Evolutionary conservation across 2,113 vertebrate species (phyloP).

Genomic region (Dromaius novaehollandiae): DNA sequence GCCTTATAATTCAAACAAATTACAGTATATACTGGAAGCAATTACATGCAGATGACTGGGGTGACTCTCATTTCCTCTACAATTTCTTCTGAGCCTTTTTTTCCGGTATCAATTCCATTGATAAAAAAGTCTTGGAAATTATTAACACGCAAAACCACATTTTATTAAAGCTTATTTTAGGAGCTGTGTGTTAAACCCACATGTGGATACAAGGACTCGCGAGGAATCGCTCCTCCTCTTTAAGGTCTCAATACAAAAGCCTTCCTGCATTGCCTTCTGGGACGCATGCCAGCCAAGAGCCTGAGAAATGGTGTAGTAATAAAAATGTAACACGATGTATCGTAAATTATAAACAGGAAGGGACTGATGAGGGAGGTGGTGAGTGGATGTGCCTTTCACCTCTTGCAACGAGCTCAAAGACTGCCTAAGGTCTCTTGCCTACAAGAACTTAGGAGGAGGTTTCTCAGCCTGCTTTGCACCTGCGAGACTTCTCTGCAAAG

Average conservation of each 20-base stretch:
- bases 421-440: neutral
- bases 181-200: neutral
- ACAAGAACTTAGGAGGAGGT: neutral
- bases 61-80: constrained; percentile 37
- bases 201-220: neutral
- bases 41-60: constrained; percentile 1
- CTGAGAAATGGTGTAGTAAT: neutral
- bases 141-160: neutral
- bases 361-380: neutral
- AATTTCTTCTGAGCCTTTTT: neutral
- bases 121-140: neutral
- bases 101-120: constrained; percentile 23
- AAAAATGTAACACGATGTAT: neutral
- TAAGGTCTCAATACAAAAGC: constrained; percentile 48
- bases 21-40: neutral
- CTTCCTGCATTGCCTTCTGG: constrained; percentile 26
- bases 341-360: neutral
- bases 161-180: constrained; percentile 26
- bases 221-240: neutral
- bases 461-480: neutral
- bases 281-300: constrained; percentile 36
- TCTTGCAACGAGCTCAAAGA: neutral
- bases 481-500: neutral
- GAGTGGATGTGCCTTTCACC: neutral
- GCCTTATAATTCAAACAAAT: constrained; percentile 45